Evolutionary conservation across 2,797 vertebrate genomes (phyloP).

Genomic region (Enteromius mattozi): DNA sequence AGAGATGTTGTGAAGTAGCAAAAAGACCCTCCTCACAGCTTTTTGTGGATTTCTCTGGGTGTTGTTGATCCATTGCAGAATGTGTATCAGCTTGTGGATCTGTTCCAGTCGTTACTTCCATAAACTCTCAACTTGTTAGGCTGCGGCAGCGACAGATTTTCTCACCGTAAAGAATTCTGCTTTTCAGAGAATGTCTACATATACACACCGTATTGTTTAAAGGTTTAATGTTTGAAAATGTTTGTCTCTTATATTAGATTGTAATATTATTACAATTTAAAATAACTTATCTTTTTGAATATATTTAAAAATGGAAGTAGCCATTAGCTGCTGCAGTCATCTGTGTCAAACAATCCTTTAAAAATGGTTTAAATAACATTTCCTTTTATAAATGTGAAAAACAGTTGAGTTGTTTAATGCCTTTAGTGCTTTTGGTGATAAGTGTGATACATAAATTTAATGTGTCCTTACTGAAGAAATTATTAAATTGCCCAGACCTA

Average conservation of each 20-base stretch:
- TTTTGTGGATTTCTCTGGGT: constrained; percentile 31
- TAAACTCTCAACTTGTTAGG: constrained; percentile 37
- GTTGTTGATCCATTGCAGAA: constrained; percentile 30
- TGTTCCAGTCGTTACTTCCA: constrained; percentile 25
- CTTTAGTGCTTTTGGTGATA: background rate
- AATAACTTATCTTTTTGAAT: background rate
- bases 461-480: background rate
- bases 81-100: constrained; percentile 39
- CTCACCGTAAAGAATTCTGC: constrained; percentile 19
- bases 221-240: background rate
- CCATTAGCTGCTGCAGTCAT: background rate
- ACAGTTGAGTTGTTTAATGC: background rate
- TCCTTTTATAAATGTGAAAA: background rate
- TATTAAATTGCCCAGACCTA: background rate
- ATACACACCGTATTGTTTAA: background rate
- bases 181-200: background rate
- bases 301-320: background rate
- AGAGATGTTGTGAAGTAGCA: constrained; percentile 44
- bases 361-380: background rate
- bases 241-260: background rate
- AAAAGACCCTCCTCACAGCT: constrained; percentile 34
- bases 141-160: constrained; percentile 32
- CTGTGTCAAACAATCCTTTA: background rate
- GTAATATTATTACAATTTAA: background rate
- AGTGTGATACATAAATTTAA: background rate